Evolutionary conservation across 64 coral and sea anemone genomes (phyloP), one percentile per base, ranked within the genome.

Genomic region (Acropora yongei): DNA sequence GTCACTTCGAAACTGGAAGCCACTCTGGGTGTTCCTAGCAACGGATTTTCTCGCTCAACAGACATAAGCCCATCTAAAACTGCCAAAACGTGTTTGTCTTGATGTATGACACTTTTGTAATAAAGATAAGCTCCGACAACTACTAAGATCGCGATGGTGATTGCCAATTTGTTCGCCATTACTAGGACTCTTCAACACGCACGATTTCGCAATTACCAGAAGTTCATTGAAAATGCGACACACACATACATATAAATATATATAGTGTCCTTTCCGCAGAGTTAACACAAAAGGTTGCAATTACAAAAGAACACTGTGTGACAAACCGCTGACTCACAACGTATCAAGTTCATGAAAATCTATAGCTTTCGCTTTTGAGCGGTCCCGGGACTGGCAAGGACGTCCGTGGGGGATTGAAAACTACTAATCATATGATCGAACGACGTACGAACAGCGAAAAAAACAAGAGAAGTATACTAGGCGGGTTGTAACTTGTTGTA

Each of bases 1-100:
- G 88, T 97, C 51, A 92, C 92, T 72, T 94, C 95, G 73, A 97
- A 97, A 40, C 88, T 58, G 51, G 80, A 2, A 0, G 83, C 95
- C 2, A 89, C 87, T 69, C 71, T 84, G 16, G 82, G 82, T 72
- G 61, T 68, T n/a, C 82, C 82, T 12, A 48, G 16, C 4, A 84
- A 67, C 44, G 82, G 82, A 71, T 84, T 84, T 71, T 69, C 42
- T n/a, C 17, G 61, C 71, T 84, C 82, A 18, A 84, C 5, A 84
- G 6, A 20, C 44, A 68, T 71, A 2, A 84, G 61, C 17, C 82
- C 82, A 6, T 84, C 82, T 14, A 84, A 84, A 20, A 84, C 82
- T 10, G 61, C 44, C 12, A 48, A 16, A 84, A 84, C 46, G 16
- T 65, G 82, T 49, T 49, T 43, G 65, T 84, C 61, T 20, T 71